These are phyloP conservation scores for Gracilinanus agilis DNA, from an alignment of 2,113 vertebrate genomes.

Conservation along the genomic window DNA sequence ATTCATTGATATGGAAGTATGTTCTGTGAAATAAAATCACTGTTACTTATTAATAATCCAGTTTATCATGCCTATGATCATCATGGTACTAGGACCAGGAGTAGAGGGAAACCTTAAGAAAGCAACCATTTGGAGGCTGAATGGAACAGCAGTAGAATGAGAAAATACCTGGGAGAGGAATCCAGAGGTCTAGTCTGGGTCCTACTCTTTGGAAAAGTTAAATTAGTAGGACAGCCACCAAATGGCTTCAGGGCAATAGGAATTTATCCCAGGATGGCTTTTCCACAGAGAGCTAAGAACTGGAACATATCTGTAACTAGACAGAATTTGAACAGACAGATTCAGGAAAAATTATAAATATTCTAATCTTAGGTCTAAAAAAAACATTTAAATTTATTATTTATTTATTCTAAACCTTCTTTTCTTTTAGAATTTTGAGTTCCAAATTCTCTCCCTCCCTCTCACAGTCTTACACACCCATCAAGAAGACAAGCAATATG, in stretches of 20 bases:
- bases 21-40: background rate
- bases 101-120: background rate
- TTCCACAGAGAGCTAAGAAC: constrained; percentile 15
- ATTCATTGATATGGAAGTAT: background rate
- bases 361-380: constrained; percentile 6
- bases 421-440: background rate
- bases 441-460: background rate
- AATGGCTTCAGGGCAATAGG: background rate
- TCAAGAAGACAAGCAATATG: background rate
- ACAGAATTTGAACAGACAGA: constrained; percentile 20
- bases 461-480: background rate
- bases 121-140: background rate
- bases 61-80: background rate
- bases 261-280: background rate
- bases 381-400: background rate
- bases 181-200: background rate
- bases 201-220: background rate
- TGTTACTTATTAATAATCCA: background rate
- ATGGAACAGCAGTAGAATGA: background rate
- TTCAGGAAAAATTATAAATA: background rate
- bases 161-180: background rate
- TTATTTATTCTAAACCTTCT: background rate
- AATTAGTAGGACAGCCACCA: background rate
- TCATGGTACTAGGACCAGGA: background rate
- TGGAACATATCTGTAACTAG: background rate